Evolutionary conservation across 2,888 invertebrate species (phyloP).

Genomic region (Abrostola triplasia): DNA sequence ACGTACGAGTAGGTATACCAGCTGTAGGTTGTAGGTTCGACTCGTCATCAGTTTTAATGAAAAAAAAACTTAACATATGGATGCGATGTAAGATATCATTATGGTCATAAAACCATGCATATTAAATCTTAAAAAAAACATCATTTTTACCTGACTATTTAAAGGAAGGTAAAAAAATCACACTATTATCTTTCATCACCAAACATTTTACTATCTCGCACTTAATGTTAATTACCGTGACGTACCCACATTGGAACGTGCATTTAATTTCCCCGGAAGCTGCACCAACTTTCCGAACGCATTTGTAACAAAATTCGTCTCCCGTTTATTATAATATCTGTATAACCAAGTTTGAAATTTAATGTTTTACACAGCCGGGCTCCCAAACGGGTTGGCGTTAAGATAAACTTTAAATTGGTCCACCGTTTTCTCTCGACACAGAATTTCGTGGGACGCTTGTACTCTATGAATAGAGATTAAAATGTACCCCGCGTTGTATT

Average conservation of each 20-base stretch:
- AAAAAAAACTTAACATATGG: too few relatives aligned
- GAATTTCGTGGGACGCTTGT: conserved; percentile 40
- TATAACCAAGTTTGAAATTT: conserved; percentile 41
- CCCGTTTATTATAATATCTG: conserved; percentile 32
- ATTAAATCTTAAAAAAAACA: too few relatives aligned
- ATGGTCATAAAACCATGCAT: too few relatives aligned
- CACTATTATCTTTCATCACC: background rate
- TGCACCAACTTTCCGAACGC: conserved; percentile 32
- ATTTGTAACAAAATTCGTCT: conserved; percentile 41
- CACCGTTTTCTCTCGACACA: conserved; percentile 54
- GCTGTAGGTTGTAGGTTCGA: too few relatives aligned
- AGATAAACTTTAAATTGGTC: conserved; percentile 70
- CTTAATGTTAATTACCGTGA: conserved; percentile 22
- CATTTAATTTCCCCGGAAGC: conserved; percentile 19
- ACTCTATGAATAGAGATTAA: conserved; percentile 33
- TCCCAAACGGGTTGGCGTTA: conserved; percentile 43
- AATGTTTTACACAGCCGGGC: conserved; percentile 46
- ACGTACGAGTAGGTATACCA: too few relatives aligned
- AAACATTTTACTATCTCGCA: background rate
- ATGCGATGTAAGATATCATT: too few relatives aligned
- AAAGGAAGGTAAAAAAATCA: too few relatives aligned
- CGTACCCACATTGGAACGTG: conserved; percentile 8
- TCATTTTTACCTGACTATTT: too few relatives aligned
- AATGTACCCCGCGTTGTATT: conserved; percentile 17
- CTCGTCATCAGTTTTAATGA: too few relatives aligned